phyloP scores from a whole-genome alignment of 2,113 vertebrate species.

The Aegotheles bennettii region DNA sequence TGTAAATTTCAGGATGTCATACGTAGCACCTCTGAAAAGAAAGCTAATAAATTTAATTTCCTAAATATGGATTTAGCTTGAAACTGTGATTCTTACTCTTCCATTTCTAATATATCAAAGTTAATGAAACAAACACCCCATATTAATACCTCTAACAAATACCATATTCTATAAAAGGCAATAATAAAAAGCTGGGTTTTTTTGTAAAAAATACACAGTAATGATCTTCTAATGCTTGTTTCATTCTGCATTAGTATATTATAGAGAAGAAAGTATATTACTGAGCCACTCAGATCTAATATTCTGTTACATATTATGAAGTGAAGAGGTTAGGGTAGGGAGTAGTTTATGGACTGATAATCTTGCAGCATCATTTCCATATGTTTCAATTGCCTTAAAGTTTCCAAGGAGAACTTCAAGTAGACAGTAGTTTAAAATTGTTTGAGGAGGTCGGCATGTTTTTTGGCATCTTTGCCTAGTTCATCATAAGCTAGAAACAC shows the following conservation, averaged over 20 bases:
- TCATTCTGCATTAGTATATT: background rate
- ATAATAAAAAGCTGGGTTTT: background rate
- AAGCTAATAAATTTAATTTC: background rate
- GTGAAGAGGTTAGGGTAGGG: background rate
- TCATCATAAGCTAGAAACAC: background rate
- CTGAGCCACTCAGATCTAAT: background rate
- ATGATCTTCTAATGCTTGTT: background rate
- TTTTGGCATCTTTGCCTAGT: background rate
- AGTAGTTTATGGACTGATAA: background rate
- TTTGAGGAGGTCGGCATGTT: background rate
- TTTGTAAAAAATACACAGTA: background rate
- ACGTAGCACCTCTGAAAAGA: background rate
- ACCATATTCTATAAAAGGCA: background rate
- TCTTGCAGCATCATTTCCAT: background rate
- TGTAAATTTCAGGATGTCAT: background rate
- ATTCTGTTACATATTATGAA: background rate
- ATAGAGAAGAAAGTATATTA: background rate
- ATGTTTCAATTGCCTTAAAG: background rate
- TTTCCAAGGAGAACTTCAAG: background rate
- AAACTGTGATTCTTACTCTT: background rate
- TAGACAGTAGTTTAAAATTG: background rate
- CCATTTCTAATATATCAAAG: background rate
- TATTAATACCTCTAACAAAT: background rate
- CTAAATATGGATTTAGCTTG: background rate
- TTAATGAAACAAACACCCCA: background rate